phyloP scores from a whole-genome alignment of 1,140 invertebrate genomes.

The Bombyx mandarina region DNA sequence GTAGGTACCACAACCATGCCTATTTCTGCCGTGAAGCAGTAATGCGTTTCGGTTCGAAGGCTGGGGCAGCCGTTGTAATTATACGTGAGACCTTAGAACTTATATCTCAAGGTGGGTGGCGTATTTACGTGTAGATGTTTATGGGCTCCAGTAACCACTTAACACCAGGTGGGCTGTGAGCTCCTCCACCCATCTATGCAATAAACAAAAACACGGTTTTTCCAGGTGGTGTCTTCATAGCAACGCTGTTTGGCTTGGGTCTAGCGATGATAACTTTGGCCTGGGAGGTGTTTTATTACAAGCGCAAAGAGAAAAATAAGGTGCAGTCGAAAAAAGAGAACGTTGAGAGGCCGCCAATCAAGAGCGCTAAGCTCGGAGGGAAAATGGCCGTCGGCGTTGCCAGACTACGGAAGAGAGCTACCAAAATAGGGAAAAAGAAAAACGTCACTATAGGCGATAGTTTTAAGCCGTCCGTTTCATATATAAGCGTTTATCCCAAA shows the following conservation, averaged over 20 bases:
- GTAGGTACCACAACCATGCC: too few species aligned
- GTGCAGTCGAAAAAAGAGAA: constrained; percentile 34
- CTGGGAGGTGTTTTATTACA: constrained; percentile 85
- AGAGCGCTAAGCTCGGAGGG: constrained; percentile 35
- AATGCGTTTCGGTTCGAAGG: too few species aligned
- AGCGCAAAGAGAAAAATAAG: constrained; percentile 72
- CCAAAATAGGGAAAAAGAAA: constrained; percentile 26
- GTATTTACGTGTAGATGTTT: too few species aligned
- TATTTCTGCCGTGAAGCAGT: too few species aligned
- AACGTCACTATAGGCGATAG: constrained; percentile 55
- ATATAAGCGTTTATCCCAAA: constrained; percentile 60
- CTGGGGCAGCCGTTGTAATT: too few species aligned
- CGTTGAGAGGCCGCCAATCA: constrained; percentile 24
- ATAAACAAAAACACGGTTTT: not conserved
- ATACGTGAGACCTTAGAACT: too few species aligned
- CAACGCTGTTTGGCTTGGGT: constrained; percentile 85
- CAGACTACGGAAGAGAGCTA: constrained; percentile 35
- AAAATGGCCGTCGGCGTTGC: constrained; percentile 47
- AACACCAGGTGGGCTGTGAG: too few species aligned
- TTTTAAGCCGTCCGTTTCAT: constrained; percentile 54
- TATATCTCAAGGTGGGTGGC: too few species aligned
- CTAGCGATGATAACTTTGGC: constrained; percentile 86
- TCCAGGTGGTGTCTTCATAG: constrained; percentile 89
- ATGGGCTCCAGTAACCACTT: too few species aligned
- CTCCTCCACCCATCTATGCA: too few species aligned